Evolutionary conservation across 2,113 vertebrate genomes (phyloP), one percentile per base, ranked within the genome.

Genomic region (Haemorhous mexicanus): DNA sequence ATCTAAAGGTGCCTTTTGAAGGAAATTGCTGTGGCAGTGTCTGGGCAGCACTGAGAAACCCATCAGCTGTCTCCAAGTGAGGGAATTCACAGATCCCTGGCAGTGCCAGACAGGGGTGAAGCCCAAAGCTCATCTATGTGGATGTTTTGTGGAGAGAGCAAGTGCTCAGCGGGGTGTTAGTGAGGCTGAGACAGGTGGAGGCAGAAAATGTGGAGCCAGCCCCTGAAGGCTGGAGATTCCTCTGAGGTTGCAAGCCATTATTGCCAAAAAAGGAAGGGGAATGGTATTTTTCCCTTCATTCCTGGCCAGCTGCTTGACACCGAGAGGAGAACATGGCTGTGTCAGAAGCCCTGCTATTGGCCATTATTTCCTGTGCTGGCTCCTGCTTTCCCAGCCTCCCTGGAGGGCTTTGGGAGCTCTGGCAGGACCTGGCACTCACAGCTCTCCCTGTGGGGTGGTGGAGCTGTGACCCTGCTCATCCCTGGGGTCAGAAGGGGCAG

Each of bases 331-430:
- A 91, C 64, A 56, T 77, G 97, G 97, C 97, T 97, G 87, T 91
- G 75, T 95, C 44, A 97, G 98, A 98, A 98, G 95, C 93, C 37
- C 97, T 91, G 95, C 86, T 90, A 91, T 89, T 97, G 95, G 94
- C 93, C 96, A 97, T 97, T 87, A 96, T 98, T 98, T 98, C 98
- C 98, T 98, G 96, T 90, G 93, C 93, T 72, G 39, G 96, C 97
- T 97, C 93, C 98, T 98, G 97, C 96, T 98, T 97, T 94, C 92
- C 64, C 88, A 93, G 93, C 87, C 89, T 92, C 87, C 95, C 87
- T 77, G 78, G 62, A 89, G 93, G 52, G 84, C 35, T 96, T 50
- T 88, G 67, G 79, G 46, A 87, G 88, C 81, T 81, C 63, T 62
- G 87, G 52, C 84, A 68, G 85, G 64, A 39, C 49, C 92, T 88